A percentile compares a stretch with the other conserved stretches of the same genome.
phyloP scores from a whole-genome alignment of 2,113 vertebrate genomes.

The Morone chrysops region DNA sequence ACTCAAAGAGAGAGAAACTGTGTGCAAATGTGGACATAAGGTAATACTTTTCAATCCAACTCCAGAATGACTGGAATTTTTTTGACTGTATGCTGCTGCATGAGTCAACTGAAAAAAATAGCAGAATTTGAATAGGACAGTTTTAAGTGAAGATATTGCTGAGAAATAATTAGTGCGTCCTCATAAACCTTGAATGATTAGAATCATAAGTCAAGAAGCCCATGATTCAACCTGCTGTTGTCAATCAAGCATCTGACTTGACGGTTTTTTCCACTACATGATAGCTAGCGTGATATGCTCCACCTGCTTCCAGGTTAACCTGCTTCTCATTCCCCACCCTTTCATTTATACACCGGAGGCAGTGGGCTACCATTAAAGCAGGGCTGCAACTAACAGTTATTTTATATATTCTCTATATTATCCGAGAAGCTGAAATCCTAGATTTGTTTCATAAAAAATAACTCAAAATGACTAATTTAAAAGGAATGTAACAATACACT shows the following conservation, averaged over 20 bases:
- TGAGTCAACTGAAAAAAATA: not conserved
- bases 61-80: conserved; percentile 7
- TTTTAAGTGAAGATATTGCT: not conserved
- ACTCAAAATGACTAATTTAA: too few relatives aligned
- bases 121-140: not conserved
- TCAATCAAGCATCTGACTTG: not conserved
- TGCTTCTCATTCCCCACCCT: not conserved
- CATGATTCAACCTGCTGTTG: not conserved
- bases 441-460: too few relatives aligned
- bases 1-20: conserved; percentile 27
- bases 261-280: too few relatives aligned
- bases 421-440: too few relatives aligned
- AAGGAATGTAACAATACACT: too few relatives aligned
- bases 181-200: not conserved
- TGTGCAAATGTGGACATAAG: conserved; percentile 3
- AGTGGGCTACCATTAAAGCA: too few relatives aligned
- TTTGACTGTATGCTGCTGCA: not conserved
- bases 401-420: too few relatives aligned
- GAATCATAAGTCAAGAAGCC: not conserved
- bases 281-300: too few relatives aligned
- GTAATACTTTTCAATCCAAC: conserved; percentile 13
- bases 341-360: not conserved
- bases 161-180: not conserved
- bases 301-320: not conserved
- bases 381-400: too few relatives aligned